Evolutionary conservation across 2,797 vertebrate species (phyloP).

Genomic region (Pantherophis alleghaniensis): DNA sequence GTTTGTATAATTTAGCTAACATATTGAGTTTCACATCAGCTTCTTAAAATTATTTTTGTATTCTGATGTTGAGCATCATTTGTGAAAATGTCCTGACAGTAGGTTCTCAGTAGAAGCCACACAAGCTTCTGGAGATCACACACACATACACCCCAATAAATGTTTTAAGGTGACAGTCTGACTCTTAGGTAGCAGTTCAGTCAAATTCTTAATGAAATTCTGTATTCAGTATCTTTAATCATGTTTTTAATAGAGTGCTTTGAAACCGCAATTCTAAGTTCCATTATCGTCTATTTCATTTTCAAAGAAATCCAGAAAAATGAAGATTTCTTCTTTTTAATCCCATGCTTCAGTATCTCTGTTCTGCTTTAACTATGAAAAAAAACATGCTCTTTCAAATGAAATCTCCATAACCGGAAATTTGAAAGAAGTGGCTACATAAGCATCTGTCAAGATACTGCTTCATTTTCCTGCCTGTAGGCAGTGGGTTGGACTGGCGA

Average conservation of each 20-base stretch:
- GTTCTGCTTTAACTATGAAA: not conserved
- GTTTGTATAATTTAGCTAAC: not conserved
- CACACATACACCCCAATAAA: too few relatives aligned
- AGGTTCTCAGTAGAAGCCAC: not conserved
- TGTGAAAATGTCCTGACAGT: not conserved
- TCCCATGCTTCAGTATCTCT: not conserved
- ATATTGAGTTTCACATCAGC: not conserved
- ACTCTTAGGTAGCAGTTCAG: not conserved
- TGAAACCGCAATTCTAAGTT: not conserved
- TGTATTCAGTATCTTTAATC: not conserved
- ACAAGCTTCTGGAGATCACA: not conserved
- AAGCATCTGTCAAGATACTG: constrained; percentile 29
- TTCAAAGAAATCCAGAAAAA: constrained; percentile 25
- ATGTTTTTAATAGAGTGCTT: not conserved
- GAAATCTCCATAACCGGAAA: constrained; percentile 24
- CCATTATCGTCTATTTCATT: constrained; percentile 8
- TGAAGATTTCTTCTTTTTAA: not conserved
- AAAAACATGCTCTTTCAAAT: constrained; percentile 19
- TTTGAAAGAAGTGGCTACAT: constrained; percentile 1
- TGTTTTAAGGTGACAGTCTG: not conserved
- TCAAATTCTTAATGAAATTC: not conserved
- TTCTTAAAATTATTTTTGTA: not conserved
- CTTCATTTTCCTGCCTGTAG: constrained; percentile 25
- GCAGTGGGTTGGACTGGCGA: not conserved
- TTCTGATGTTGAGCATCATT: not conserved